Conservation (phyloP, 2,113 vertebrate species). For the cat (Felis catus) region DNA sequence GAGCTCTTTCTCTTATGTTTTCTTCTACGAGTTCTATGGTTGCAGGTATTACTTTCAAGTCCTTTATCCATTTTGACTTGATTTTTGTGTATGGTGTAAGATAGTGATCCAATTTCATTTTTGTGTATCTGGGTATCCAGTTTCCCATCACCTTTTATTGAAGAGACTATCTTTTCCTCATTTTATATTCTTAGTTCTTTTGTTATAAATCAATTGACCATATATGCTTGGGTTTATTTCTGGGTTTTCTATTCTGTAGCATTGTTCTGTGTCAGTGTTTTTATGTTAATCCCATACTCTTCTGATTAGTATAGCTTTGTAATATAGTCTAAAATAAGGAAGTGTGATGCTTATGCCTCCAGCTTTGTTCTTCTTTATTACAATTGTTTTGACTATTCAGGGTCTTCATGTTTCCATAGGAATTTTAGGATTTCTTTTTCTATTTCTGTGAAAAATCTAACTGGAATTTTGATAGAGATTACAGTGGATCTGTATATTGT, state of each 20-base stretch:
- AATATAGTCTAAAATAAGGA: neutral
- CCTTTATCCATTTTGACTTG: neutral
- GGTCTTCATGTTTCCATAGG: neutral
- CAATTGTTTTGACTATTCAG: neutral
- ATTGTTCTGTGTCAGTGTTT: neutral
- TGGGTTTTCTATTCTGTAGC: neutral
- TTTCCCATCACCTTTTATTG: neutral
- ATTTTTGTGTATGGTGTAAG: neutral
- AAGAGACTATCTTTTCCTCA: neutral
- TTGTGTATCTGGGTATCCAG: neutral
- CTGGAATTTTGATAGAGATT: neutral
- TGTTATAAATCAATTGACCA: neutral
- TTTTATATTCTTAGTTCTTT: neutral
- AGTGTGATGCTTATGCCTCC: neutral
- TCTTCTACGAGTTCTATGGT: neutral
- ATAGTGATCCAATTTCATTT: neutral
- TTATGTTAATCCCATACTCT: neutral
- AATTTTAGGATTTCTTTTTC: neutral
- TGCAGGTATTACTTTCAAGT: neutral
- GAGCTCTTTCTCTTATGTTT: neutral
- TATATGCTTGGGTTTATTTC: neutral
- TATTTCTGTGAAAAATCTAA: neutral
- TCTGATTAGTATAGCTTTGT: neutral
- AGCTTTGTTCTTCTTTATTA: neutral
- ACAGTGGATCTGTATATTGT: neutral